Percentiles rank a stretch among this genome's conserved stretches.
Evolutionary conservation across 2,888 invertebrate genomes (phyloP).

Genomic region (Phortica magna): DNA sequence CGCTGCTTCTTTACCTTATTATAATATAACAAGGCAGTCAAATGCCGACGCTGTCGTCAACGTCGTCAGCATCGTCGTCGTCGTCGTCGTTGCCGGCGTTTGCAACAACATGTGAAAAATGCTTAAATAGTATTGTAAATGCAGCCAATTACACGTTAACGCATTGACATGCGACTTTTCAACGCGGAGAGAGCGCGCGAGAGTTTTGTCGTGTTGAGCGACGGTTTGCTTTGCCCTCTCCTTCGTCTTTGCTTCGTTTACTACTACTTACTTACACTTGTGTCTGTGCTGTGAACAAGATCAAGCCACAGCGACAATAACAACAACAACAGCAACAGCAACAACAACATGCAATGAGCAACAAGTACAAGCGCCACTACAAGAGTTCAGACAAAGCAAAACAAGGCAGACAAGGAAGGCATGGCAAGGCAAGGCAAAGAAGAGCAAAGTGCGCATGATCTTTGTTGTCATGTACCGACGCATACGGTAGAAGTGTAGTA

Average conservation of each 20-base stretch:
- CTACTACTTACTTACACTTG: background rate
- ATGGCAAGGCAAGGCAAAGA: no score
- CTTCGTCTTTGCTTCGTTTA: no score
- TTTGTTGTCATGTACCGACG: no score
- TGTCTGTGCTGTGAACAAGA: conserved; percentile 11
- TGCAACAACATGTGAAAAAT: conserved; percentile 27
- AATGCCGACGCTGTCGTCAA: conserved; percentile 1
- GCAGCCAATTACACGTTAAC: conserved; percentile 29
- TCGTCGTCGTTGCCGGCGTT: background rate
- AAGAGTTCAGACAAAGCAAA: background rate
- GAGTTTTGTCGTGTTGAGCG: no score
- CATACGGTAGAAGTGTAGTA: background rate
- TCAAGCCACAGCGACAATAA: background rate
- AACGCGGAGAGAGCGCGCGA: background rate
- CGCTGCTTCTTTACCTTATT: conserved; percentile 2
- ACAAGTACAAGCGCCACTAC: background rate
- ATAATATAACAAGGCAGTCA: conserved; percentile 19
- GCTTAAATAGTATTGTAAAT: conserved; percentile 34
- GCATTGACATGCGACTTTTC: conserved; percentile 31
- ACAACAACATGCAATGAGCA: background rate
- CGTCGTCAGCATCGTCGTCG: background rate
- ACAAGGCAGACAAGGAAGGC: background rate
- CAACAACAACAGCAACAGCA: background rate
- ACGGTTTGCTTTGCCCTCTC: no score
- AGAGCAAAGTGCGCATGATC: no score